Evolutionary conservation across 2,888 invertebrate genomes (phyloP), one percentile per base, ranked within the genome.

Genomic region (Sarcophaga caerulescens): DNA sequence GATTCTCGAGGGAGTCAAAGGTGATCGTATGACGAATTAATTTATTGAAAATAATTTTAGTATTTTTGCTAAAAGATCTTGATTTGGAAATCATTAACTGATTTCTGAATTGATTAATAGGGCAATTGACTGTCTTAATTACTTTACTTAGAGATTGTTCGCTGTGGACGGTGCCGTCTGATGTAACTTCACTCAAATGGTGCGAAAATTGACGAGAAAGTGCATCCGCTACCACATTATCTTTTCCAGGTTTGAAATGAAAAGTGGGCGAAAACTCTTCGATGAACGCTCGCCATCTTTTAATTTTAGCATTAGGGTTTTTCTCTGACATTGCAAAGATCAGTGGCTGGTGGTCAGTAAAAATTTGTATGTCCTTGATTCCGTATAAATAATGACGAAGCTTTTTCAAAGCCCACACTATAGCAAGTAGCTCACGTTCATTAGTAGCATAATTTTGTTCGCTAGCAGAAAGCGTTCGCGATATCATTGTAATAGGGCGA

Each of bases 21-120:
- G 47, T 47, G 14, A 47, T 47, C 47, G 47, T 47, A 12, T 47
- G 47, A 62, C 23, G 73, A 65, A 47, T 76, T 23, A 76, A 45
- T 63, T 17, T 76, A 65, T 23, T 45, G 45, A 77, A 76, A 59
- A 77, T 23, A 57, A 77, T 77, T 65, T 73, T 60, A 25, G 78
- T 65, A 35, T 84, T 69, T 14, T 47, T 47, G 47, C 47, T 12
- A 47, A 47, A 47, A 11, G 12, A 47, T 14, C 14, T 14, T 47
- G 47, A 47, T 47, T 11, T 47, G 52, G 62, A 77, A 60, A 83
- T 3, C 65, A 78, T n/a, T 19, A 83, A 23, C 57, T 83, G 77
- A 66, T 83, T 83, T 73, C 71, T 65, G 21, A 83, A 78, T 71
- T 77, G 77, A 68, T 78, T 78, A 23, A 81, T 17, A 45, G 71